These are phyloP conservation scores for Acromyrmex echinatior DNA, from an alignment of 1,140 invertebrate species.

Conservation along the genomic window DNA sequence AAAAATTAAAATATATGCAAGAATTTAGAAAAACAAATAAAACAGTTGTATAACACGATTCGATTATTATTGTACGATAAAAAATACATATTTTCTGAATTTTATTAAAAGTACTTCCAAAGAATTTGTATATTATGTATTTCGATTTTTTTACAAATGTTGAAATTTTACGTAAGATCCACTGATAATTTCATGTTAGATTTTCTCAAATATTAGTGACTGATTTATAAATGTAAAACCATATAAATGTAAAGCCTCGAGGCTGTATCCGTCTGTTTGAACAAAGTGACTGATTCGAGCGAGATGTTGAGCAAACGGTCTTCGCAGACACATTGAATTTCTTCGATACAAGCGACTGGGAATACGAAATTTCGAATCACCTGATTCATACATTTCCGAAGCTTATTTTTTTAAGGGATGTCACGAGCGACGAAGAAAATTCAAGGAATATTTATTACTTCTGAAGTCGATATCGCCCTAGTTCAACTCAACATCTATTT, in stretches of 20 bases:
- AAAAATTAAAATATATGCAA: too few species aligned
- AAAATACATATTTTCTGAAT: neutral
- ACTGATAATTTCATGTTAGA: neutral
- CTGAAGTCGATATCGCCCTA: slow-evolving; percentile 3
- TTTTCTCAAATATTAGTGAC: neutral
- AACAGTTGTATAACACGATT: neutral
- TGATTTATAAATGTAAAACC: neutral
- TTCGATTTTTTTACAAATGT: neutral
- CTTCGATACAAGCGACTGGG: neutral
- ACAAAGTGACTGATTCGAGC: neutral
- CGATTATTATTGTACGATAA: neutral
- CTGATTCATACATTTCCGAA: slow-evolving; percentile 23
- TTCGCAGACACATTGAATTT: neutral
- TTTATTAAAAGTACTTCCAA: neutral
- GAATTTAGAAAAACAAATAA: neutral
- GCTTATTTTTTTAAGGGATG: neutral
- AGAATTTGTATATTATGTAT: neutral
- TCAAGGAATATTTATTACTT: slow-evolving; percentile 18
- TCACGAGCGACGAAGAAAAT: slow-evolving; percentile 19
- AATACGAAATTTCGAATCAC: slow-evolving; percentile 22
- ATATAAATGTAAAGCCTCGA: slow-evolving; percentile 9
- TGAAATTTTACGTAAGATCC: neutral
- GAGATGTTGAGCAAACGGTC: neutral
- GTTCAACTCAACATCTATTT: slow-evolving; percentile 13
- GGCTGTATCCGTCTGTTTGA: neutral